Percentiles rank a stretch among this genome's conserved stretches.
Evolutionary conservation across 2,888 invertebrate genomes (phyloP).

Genomic region (Thymelicus acteon): DNA sequence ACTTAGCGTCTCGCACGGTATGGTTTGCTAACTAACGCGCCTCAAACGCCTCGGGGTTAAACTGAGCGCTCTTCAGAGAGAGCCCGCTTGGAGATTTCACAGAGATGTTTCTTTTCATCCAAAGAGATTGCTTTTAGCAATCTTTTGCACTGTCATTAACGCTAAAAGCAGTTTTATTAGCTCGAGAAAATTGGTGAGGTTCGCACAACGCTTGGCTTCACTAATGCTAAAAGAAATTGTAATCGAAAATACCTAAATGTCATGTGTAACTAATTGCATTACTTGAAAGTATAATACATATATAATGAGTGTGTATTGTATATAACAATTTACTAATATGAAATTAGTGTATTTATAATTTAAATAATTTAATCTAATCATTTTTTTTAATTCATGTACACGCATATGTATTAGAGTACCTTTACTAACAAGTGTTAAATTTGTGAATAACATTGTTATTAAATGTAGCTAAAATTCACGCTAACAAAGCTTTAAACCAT

Average conservation of each 20-base stretch:
- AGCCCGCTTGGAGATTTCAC: neutral
- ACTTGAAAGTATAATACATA: neutral
- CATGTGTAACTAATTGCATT: neutral
- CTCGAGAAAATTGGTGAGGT: slow-evolving; percentile 5
- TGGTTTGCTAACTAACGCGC: slow-evolving; percentile 17
- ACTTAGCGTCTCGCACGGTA: slow-evolving; percentile 18
- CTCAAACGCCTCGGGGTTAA: slow-evolving; percentile 10
- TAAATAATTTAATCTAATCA: no score
- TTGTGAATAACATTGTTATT: neutral
- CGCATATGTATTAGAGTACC: no score
- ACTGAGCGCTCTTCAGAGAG: slow-evolving; percentile 3
- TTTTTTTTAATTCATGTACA: no score
- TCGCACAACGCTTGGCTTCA: slow-evolving; percentile 1
- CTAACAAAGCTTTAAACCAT: slow-evolving; percentile 17
- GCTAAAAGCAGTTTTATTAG: slow-evolving; percentile 16
- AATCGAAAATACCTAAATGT: no score
- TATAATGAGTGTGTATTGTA: neutral
- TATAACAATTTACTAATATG: neutral
- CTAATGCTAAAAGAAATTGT: neutral
- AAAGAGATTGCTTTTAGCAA: slow-evolving; percentile 12
- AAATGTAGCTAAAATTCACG: slow-evolving; percentile 11
- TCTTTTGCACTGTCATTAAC: neutral
- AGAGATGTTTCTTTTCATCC: slow-evolving; percentile 20
- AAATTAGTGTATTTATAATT: neutral
- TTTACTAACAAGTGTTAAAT: neutral